These are phyloP conservation scores for Sycophila sp. DNA, from an alignment of 1,140 invertebrate genomes.

Conservation along the genomic window DNA sequence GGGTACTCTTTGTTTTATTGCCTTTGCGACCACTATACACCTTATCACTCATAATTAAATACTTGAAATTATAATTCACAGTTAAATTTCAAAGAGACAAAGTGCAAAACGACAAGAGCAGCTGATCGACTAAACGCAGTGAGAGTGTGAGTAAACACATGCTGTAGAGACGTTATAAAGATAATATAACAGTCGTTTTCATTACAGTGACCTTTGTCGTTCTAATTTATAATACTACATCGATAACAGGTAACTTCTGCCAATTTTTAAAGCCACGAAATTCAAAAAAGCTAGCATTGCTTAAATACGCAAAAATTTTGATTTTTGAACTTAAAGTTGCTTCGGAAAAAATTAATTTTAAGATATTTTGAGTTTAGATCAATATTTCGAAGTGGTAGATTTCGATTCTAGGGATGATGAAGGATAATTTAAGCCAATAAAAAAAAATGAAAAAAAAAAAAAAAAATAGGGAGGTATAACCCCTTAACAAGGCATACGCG, in stretches of 20 bases:
- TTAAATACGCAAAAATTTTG: neutral
- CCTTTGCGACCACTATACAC: neutral
- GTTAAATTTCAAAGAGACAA: too few relatives aligned
- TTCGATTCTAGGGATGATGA: too few relatives aligned
- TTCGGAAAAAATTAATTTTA: too few relatives aligned
- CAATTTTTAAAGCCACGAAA: neutral
- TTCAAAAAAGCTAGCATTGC: neutral
- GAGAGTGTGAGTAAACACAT: neutral
- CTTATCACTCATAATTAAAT: neutral
- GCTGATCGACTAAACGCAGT: neutral
- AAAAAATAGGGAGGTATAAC: too few relatives aligned
- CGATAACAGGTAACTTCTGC: neutral
- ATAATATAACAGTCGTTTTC: too few relatives aligned
- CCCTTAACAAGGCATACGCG: too few relatives aligned
- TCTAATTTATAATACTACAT: neutral
- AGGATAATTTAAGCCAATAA: too few relatives aligned
- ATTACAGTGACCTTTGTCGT: neutral
- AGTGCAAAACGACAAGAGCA: too few relatives aligned
- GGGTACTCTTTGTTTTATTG: neutral
- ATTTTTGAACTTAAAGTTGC: neutral
- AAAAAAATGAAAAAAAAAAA: too few relatives aligned
- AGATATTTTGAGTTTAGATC: neutral
- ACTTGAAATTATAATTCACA: neutral
- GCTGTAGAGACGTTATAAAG: neutral
- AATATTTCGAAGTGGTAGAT: neutral